These are phyloP conservation scores for Camptogramma bilineatum DNA, from an alignment of 2,888 invertebrate genomes.

Conservation along the genomic window DNA sequence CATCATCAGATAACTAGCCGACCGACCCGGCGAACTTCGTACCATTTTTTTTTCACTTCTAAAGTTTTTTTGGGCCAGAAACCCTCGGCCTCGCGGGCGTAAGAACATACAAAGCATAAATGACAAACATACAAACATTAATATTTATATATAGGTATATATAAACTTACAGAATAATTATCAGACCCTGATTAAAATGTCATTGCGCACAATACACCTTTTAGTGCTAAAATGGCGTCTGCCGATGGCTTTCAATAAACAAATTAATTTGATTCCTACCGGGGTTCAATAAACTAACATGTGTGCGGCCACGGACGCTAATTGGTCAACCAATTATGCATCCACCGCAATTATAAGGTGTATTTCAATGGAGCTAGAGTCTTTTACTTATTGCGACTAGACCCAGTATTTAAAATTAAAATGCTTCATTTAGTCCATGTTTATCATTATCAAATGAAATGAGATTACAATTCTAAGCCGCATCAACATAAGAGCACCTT, in stretches of 20 bases:
- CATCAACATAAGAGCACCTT: no score
- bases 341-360: slow-evolving; percentile 20
- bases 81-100: no score
- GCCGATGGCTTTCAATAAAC: slow-evolving; percentile 53
- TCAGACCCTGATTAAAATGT: neutral
- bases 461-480: no score
- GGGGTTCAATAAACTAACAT: slow-evolving; percentile 37
- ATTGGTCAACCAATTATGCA: slow-evolving; percentile 47
- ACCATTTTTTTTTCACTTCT: no score
- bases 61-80: no score
- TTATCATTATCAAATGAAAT: neutral
- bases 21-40: no score
- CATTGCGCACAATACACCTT: slow-evolving; percentile 17
- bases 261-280: slow-evolving; percentile 57
- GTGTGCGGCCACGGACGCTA: slow-evolving; percentile 32
- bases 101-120: no score
- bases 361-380: slow-evolving; percentile 9
- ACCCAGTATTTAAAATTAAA: neutral
- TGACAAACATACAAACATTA: no score
- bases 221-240: slow-evolving; percentile 23
- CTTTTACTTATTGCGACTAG: neutral
- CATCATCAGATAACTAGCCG: no score
- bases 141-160: no score
- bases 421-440: neutral
- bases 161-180: neutral